Conservation (phyloP, 2,797 vertebrate genomes). For the Gephyroberyx darwinii region DNA sequence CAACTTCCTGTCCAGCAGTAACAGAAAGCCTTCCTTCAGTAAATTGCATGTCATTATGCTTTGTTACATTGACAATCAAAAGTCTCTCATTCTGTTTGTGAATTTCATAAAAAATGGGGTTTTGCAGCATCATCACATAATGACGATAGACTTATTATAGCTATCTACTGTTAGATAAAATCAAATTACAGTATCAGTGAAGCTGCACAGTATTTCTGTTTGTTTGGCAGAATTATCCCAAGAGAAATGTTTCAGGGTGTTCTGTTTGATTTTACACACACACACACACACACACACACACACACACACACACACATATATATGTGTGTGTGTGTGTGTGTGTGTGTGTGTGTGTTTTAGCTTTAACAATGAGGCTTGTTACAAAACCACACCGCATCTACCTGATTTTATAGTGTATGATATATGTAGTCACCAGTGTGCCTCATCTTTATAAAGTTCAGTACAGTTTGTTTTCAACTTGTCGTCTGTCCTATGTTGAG, state of each 20-base stretch:
- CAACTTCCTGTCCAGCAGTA: background rate
- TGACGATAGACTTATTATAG: background rate
- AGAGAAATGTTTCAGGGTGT: background rate
- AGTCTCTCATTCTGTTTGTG: background rate
- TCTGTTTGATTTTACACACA: too few relatives aligned
- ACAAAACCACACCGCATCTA: background rate
- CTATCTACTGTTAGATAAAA: background rate
- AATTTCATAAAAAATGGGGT: background rate
- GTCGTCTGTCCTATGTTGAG: background rate
- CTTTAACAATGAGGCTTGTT: background rate
- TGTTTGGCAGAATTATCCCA: background rate
- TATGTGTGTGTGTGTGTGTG: too few relatives aligned
- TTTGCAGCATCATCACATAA: background rate
- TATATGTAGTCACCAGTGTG: slow-evolving; percentile 15
- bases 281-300: too few relatives aligned
- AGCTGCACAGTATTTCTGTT: background rate
- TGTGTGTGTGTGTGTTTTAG: too few relatives aligned
- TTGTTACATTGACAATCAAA: background rate
- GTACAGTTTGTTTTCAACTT: slow-evolving; percentile 3
- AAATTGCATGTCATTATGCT: background rate
- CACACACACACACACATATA: too few relatives aligned
- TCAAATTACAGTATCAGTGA: background rate
- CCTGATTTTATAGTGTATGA: slow-evolving; percentile 7
- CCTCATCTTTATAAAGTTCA: slow-evolving; percentile 4
- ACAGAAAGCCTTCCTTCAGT: background rate